Percentiles rank a stretch among this genome's conserved stretches.
Evolutionary conservation across 2,888 invertebrate genomes (phyloP).

Genomic region (Alloscopus bannaensis): DNA sequence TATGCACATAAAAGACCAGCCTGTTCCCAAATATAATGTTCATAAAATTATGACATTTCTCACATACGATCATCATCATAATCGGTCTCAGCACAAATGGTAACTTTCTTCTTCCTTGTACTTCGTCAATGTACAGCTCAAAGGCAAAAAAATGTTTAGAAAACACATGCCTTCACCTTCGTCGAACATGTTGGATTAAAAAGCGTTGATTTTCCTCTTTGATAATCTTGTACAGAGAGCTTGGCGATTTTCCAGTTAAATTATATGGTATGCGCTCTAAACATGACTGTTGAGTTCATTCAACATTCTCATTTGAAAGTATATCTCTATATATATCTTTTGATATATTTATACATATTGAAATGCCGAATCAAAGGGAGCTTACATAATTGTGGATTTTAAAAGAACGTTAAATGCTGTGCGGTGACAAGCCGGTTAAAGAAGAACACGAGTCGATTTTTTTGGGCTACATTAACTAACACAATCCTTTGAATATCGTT

Average conservation of each 20-base stretch:
- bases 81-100: no score
- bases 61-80: conserved; percentile 43
- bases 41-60: conserved; percentile 52
- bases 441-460: background rate
- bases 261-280: conserved; percentile 42
- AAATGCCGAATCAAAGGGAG: no score
- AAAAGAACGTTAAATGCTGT: no score
- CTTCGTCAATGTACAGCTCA: conserved; percentile 4
- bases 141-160: background rate
- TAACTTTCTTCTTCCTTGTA: background rate
- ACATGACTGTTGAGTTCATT: conserved; percentile 59
- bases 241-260: conserved; percentile 54
- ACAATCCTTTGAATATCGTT: no score
- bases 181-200: conserved; percentile 9
- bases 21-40: background rate
- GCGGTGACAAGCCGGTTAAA: no score
- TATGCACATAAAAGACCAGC: background rate
- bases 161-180: conserved; percentile 20
- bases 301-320: no score
- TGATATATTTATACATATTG: no score
- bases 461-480: no score
- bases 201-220: conserved; percentile 35
- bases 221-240: conserved; percentile 57
- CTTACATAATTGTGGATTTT: no score
- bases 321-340: no score